Evolutionary conservation across 2,888 invertebrate genomes (phyloP), one percentile per base, ranked within the genome.

Genomic region (Cyclophora albipunctata): DNA sequence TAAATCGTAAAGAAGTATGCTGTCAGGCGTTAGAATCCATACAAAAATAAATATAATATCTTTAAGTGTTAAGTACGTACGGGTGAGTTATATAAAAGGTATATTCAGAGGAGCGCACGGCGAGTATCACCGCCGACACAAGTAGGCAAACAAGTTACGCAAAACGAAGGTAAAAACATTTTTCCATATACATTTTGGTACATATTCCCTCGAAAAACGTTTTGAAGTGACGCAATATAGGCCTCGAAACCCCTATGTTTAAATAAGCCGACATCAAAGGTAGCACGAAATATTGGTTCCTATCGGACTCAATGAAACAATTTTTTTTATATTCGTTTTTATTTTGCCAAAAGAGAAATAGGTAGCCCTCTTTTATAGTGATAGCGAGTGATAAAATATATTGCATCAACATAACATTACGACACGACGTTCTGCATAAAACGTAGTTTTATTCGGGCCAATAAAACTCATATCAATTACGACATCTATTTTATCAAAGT

Each of bases 181-280:
- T 65, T 63, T 61, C 58, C 61, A 58, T 64, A 67, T 57, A 60
- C 62, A 61, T 67, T 58, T 62, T 59, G 54, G 52, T 62, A 63
- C 60, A 65, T 62, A 69, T 62, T 62, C 63, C 49, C 60, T 57
- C 54, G 60, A 55, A 67, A 72, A 75, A 67, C 65, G 64, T 68
- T 72, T 71, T 67, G 58, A 64, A 69, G 73, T 66, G 75, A 76
- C 73, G 74, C 75, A 77, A 79, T 78, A 79, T 81, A 75, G 73
- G 69, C 60, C 56, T 61, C 67, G 65, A 71, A 64, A 64, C 66
- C 72, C 75, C 77, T 75, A 76, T 80, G 80, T 82, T 80, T 78
- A 81, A 81, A 81, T 78, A 82, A 79, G 71, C 76, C 67, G 60
- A 80, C 81, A 78, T 84, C 83, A 84, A 84, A 84, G 80, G 75